Evolutionary conservation across 1,140 invertebrate species (phyloP), one percentile per base, ranked within the genome.

Genomic region (Pinna nobilis): DNA sequence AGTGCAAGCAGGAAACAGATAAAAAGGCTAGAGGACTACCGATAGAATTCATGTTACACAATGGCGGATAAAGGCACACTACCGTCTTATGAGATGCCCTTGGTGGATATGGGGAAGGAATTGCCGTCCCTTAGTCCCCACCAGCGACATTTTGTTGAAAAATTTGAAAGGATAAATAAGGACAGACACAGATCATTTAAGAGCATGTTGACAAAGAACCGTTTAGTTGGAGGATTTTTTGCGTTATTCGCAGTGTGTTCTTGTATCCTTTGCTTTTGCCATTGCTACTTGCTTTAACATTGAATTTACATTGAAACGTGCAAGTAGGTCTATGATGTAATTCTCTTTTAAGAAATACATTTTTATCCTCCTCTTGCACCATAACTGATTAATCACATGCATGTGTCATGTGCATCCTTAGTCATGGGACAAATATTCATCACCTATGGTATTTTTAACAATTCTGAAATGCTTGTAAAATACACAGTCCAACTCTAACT

Each of bases 21-120:
- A 60, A 78, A 74, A 33, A 78, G 64, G 69, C 59, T 53, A 13
- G 64, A 63, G 1, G 39, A 33, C 18, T 66, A 72, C 30, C 39
- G 67, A 6, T 77, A 77, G 80, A 59, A 63, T 50, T 15, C 13
- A 25, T 13, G 11, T 28, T 33, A 59, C 55, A 25, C 30, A 72
- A 74, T 44, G 70, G n/a, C n/a, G n/a, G n/a, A n/a, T n/a, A n/a
- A n/a, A n/a, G n/a, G n/a, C n/a, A n/a, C n/a, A n/a, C n/a, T n/a
- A n/a, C n/a, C n/a, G n/a, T n/a, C n/a, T n/a, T n/a, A n/a, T n/a
- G n/a, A n/a, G n/a, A n/a, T n/a, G n/a, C n/a, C n/a, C n/a, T n/a
- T n/a, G n/a, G n/a, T 82, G 20, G 69, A 82, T 32, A 82, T 82
- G 74, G 41, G 44, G 15, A 79, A 79, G 61, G 77, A 79, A 53